Conservation (phyloP, 2,888 invertebrate genomes). For the Incurvaria masculella region DNA sequence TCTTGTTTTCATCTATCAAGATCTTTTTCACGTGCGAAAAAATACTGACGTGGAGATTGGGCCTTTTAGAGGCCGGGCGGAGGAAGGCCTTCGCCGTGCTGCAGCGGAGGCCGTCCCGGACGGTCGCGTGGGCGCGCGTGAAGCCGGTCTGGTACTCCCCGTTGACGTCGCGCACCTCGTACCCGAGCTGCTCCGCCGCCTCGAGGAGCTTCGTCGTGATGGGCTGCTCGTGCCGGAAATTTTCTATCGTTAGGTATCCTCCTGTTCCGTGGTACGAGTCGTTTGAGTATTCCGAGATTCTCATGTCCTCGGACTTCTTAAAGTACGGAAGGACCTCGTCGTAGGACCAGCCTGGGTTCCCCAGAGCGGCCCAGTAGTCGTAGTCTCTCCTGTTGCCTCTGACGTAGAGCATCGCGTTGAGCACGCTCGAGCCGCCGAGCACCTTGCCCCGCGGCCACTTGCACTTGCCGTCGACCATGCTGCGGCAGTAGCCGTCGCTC, state of each 20-base stretch:
- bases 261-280: slow-evolving; percentile 66
- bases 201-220: slow-evolving; percentile 66
- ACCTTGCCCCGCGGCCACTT: slow-evolving; percentile 80
- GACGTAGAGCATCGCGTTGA: slow-evolving; percentile 89
- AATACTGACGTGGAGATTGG: slow-evolving; percentile 71
- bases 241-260: slow-evolving; percentile 72
- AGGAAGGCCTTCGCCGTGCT: slow-evolving; percentile 83
- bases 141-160: slow-evolving; percentile 79
- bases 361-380: slow-evolving; percentile 77
- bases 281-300: slow-evolving; percentile 55
- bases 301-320: slow-evolving; percentile 75
- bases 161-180: slow-evolving; percentile 69
- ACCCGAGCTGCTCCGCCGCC: slow-evolving; percentile 68
- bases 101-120: slow-evolving; percentile 75
- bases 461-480: slow-evolving; percentile 62
- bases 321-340: slow-evolving; percentile 73
- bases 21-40: slow-evolving; percentile 67
- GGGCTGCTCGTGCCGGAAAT: slow-evolving; percentile 67
- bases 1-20: slow-evolving; percentile 58
- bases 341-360: slow-evolving; percentile 77
- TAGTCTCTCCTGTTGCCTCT: slow-evolving; percentile 83
- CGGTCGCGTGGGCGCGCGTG: slow-evolving; percentile 70
- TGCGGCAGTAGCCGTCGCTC: slow-evolving; percentile 63
- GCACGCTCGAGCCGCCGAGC: slow-evolving; percentile 75
- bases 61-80: slow-evolving; percentile 61